phyloP scores from a whole-genome alignment of 1,140 invertebrate species.

The Centruroides sculpturatus region DNA sequence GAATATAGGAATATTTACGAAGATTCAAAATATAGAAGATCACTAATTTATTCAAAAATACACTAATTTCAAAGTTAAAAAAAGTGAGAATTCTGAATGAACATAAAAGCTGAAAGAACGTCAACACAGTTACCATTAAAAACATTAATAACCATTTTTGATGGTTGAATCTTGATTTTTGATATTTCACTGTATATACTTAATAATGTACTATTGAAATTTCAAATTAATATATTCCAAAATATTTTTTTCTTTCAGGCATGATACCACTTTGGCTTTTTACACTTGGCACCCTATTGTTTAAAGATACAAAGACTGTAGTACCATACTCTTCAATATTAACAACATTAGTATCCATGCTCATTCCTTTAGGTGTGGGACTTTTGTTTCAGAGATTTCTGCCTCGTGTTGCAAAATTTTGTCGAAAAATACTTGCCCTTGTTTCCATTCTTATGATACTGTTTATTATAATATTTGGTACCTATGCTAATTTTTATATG shows the following conservation, averaged over 20 bases:
- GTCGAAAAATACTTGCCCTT: constrained; percentile 68
- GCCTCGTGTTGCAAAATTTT: constrained; percentile 46
- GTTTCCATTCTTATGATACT: constrained; percentile 70
- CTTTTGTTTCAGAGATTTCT: constrained; percentile 40
- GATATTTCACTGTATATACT: too few species aligned
- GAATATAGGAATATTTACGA: too few species aligned
- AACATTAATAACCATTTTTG: too few species aligned
- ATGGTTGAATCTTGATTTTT: too few species aligned
- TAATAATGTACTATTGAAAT: too few species aligned
- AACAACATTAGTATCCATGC: constrained; percentile 52
- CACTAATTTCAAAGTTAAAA: too few species aligned
- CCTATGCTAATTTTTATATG: constrained; percentile 77
- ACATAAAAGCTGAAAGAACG: too few species aligned
- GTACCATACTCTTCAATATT: constrained; percentile 72
- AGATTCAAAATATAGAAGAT: too few species aligned
- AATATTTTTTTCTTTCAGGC: constrained; percentile 36
- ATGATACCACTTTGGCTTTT: constrained; percentile 94
- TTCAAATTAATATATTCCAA: too few species aligned
- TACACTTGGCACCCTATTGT: constrained; percentile 66
- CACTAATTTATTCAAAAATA: too few species aligned
- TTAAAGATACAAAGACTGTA: constrained; percentile 46
- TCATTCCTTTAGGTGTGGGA: constrained; percentile 69
- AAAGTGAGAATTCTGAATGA: too few species aligned
- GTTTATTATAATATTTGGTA: constrained; percentile 80
- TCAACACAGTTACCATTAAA: too few species aligned